These are phyloP conservation scores for Cryptotermes secundus DNA, from an alignment of 1,140 invertebrate species.

Conservation along the genomic window DNA sequence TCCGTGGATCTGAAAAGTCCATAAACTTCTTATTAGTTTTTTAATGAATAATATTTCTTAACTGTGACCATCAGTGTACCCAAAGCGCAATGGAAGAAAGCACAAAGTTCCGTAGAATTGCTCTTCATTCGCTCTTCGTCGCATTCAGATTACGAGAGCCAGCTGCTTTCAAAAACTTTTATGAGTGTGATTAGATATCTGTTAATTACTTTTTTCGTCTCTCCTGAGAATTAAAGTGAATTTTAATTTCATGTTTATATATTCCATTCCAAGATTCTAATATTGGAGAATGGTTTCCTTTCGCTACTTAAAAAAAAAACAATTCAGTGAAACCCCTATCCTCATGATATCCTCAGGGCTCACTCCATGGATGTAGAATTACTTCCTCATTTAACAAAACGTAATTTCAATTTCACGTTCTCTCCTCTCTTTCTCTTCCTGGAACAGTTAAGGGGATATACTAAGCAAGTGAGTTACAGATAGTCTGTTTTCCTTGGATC, in stretches of 20 bases:
- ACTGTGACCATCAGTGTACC: no score
- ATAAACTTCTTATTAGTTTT: no score
- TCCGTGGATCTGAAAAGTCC: no score
- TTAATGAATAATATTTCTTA: no score
- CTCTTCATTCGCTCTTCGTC: not conserved
- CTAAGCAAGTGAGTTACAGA: no score
- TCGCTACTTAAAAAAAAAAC: not conserved
- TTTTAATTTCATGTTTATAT: constrained; percentile 5
- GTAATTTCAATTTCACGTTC: no score
- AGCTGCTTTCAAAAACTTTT: not conserved
- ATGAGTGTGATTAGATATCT: not conserved
- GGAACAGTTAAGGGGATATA: no score
- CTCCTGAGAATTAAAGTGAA: not conserved
- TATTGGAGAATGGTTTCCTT: not conserved
- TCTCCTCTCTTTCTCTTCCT: no score
- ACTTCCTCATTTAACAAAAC: no score
- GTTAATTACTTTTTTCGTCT: constrained; percentile 3
- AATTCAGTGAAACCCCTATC: not conserved
- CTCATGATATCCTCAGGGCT: no score
- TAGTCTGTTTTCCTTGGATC: no score
- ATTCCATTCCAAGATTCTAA: not conserved
- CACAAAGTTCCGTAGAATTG: not conserved
- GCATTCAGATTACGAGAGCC: not conserved
- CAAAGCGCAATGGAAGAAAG: not conserved
- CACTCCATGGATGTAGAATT: no score